These are phyloP conservation scores for Larimichthys polyactis DNA, from an alignment of 2,113 vertebrate genomes.

Conservation along the genomic window DNA sequence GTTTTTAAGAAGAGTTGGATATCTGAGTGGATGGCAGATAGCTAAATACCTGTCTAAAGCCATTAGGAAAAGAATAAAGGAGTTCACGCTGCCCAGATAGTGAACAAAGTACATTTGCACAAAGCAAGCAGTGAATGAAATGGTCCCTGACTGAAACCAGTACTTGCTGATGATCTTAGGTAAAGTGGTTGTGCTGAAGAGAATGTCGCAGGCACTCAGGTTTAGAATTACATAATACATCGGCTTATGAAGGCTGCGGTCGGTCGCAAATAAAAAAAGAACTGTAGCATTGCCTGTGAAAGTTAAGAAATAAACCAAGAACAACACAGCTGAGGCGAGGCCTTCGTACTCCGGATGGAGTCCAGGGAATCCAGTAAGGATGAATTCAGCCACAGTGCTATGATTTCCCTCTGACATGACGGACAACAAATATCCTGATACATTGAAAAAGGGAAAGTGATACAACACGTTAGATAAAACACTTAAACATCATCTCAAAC, in stretches of 20 bases:
- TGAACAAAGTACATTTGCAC: constrained; percentile 78
- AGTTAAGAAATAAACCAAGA: constrained; percentile 59
- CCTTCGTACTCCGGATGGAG: constrained; percentile 62
- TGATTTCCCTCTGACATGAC: constrained; percentile 68
- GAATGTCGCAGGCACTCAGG: constrained; percentile 66
- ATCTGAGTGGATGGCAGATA: constrained; percentile 74
- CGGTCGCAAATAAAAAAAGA: constrained; percentile 29
- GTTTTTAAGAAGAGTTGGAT: constrained; percentile 61
- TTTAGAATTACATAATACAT: constrained; percentile 67
- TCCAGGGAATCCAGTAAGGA: constrained; percentile 73
- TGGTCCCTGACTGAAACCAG: constrained; percentile 63
- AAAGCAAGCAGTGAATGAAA: constrained; percentile 73
- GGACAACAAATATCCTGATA: not conserved
- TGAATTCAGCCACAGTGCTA: constrained; percentile 60
- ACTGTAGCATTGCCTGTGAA: constrained; percentile 44
- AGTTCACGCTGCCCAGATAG: constrained; percentile 69
- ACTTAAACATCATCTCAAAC: not conserved
- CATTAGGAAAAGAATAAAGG: constrained; percentile 67
- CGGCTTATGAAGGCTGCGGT: constrained; percentile 72
- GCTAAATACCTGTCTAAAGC: constrained; percentile 79
- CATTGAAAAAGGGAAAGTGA: not conserved
- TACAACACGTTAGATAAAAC: not conserved
- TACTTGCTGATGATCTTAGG: constrained; percentile 73
- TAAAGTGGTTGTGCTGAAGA: constrained; percentile 69
- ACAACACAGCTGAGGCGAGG: constrained; percentile 52